These are phyloP conservation scores for Motacilla tschutschensis DNA, from an alignment of 2,113 vertebrate species.

Conservation along the genomic window DNA sequence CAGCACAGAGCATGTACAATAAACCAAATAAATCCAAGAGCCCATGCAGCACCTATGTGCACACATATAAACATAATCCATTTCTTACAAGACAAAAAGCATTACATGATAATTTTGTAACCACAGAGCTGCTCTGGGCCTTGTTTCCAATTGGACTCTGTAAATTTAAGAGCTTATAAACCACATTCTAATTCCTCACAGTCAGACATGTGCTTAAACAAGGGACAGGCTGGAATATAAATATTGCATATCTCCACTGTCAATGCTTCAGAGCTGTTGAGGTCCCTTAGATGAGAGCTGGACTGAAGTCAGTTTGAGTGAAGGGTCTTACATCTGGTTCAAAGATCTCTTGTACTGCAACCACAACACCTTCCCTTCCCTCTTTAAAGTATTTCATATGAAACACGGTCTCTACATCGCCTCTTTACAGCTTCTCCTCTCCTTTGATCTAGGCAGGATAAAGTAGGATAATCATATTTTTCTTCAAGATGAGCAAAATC, in stretches of 20 bases:
- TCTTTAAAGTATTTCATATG: background rate
- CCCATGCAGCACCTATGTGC: background rate
- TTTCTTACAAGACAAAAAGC: background rate
- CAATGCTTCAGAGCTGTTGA: background rate
- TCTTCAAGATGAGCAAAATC: background rate
- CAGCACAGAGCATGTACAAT: background rate
- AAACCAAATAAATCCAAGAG: background rate
- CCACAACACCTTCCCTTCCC: background rate
- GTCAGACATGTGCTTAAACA: background rate
- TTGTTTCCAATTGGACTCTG: background rate
- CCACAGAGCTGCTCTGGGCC: background rate
- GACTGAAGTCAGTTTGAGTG: background rate
- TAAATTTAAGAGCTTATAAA: background rate
- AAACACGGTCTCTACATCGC: background rate
- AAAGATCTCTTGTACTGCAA: background rate
- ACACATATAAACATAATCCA: background rate
- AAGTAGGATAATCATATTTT: background rate
- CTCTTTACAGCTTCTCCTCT: background rate
- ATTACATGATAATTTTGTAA: background rate
- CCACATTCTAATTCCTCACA: background rate
- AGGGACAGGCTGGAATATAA: background rate
- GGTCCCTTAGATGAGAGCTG: background rate
- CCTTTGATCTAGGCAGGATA: background rate
- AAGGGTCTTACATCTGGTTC: background rate
- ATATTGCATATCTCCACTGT: background rate